Conservation (phyloP, 2,797 vertebrate genomes). For the Gouania willdenowi region DNA sequence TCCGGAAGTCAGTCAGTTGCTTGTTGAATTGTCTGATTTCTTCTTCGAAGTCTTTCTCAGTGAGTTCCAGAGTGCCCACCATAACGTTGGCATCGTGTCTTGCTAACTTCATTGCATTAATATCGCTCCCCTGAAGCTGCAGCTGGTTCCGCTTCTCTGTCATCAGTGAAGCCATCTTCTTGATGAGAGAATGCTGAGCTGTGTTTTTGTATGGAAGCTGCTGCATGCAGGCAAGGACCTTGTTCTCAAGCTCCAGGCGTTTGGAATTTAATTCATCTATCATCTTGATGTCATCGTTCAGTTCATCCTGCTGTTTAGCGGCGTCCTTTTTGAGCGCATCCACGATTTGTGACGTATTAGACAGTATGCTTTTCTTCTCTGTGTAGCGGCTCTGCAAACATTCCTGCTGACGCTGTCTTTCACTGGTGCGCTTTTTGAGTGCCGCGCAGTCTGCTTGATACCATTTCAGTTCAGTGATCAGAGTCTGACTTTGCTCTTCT, state of each 20-base stretch:
- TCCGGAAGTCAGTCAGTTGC: constrained; percentile 65
- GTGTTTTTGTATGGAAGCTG: constrained; percentile 79
- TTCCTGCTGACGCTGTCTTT: constrained; percentile 76
- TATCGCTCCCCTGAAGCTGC: constrained; percentile 78
- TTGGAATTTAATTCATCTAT: constrained; percentile 63
- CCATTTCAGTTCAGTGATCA: constrained; percentile 75
- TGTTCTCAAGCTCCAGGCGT: constrained; percentile 69
- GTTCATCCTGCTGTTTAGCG: constrained; percentile 29
- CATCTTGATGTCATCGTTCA: constrained; percentile 60
- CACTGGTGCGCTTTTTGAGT: constrained; percentile 71
- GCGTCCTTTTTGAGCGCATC: constrained; percentile 69
- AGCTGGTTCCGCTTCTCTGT: constrained; percentile 76
- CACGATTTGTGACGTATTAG: constrained; percentile 75
- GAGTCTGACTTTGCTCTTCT: constrained; percentile 83
- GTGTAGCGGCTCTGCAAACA: constrained; percentile 72
- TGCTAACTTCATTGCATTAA: constrained; percentile 66
- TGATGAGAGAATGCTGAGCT: constrained; percentile 76
- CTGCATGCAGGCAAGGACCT: constrained; percentile 79
- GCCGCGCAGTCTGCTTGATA: constrained; percentile 63
- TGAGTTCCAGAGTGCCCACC: constrained; percentile 60
- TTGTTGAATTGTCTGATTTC: constrained; percentile 64
- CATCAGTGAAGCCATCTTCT: constrained; percentile 67
- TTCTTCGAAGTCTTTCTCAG: constrained; percentile 69
- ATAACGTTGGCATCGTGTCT: constrained; percentile 61
- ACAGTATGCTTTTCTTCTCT: constrained; percentile 73